Conservation (phyloP, 1,140 invertebrate species). For the Cyclina sinensis region DNA sequence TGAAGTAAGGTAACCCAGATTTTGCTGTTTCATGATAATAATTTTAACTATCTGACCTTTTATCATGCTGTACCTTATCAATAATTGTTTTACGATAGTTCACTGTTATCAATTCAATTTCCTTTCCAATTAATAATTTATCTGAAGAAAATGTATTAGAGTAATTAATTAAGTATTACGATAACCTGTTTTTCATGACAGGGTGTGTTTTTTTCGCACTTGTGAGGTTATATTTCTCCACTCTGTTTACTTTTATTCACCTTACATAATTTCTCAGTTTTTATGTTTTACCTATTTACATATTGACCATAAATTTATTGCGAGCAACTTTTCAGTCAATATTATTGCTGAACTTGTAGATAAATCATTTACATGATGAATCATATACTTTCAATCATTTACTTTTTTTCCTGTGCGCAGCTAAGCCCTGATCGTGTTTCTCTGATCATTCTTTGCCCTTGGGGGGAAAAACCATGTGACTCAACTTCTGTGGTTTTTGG, state of each 20-base stretch:
- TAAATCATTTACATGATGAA: not conserved
- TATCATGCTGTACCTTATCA: not conserved
- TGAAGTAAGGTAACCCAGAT: too few relatives aligned
- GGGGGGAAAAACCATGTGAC: not conserved
- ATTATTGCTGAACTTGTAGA: constrained; percentile 12
- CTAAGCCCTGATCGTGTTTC: constrained; percentile 10
- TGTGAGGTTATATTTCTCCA: constrained; percentile 6
- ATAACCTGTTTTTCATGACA: constrained; percentile 5
- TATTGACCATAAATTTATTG: not conserved
- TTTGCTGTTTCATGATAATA: too few relatives aligned
- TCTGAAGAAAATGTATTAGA: constrained; percentile 24
- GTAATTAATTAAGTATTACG: constrained; percentile 14
- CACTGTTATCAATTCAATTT: constrained; percentile 10
- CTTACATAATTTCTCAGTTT: not conserved
- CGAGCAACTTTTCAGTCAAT: constrained; percentile 2
- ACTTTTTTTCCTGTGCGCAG: not conserved
- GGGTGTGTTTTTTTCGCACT: not conserved
- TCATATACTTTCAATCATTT: constrained; percentile 27
- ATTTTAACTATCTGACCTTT: not conserved
- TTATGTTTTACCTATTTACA: constrained; percentile 3
- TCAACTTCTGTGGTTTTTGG: constrained; percentile 41
- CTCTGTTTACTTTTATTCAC: constrained; percentile 25
- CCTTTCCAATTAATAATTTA: constrained; percentile 20
- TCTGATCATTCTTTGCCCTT: constrained; percentile 20
- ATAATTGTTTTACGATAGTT: not conserved